Base-by-base conservation (phyloP, 2,888 invertebrate species). In the Megalurothrips usitatus region DNA sequence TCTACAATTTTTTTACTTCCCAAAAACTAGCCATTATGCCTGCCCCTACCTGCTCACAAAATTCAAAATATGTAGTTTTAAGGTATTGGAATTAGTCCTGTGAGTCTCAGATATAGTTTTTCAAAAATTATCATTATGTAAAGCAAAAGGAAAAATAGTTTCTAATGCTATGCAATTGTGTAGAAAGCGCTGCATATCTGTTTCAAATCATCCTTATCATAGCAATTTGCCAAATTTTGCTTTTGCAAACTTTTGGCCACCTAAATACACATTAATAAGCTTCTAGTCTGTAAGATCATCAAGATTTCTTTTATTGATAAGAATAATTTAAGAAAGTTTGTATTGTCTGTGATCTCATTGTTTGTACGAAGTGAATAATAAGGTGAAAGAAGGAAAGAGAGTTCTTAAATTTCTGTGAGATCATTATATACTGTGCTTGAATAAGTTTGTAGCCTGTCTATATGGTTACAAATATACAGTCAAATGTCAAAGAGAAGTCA, bases 331-430 rank as follows among this genome's bases (percentile, higher is more conserved):
- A 26, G 12, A 23, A 75, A 75, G 9, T 26, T 26, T 26, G 68
- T 26, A 75, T 75, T 75, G 68, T 75, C 68, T 75, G 68, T 75
- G 68, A 75, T 75, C 68, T 75, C 68, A 75, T 75, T 75, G 68
- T 75, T 26, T 75, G 68, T 12, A 75, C 26, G 12, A 26, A 75
- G 23, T 75, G 68, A 26, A 75, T 23, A 75, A 75, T 75, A 75
- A 23, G 68, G 26, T 26, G 26, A 26, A 75, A 26, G 23, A 75
- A 75, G 68, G 68, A 26, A 75, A 26, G 68, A 58, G 58, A 14
- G 6, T 17, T 58, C 58, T 58, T 58, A 58, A 58, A 75, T 75
- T 75, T 75, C 23, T 75, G 68, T 75, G 68, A 75, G 68, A 75
- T 75, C 68, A 75, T 75, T 75, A 26, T 75, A 75, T 75, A 11